Base-by-base conservation (phyloP, 2,888 invertebrate species). In the Papilio elwesi region DNA sequence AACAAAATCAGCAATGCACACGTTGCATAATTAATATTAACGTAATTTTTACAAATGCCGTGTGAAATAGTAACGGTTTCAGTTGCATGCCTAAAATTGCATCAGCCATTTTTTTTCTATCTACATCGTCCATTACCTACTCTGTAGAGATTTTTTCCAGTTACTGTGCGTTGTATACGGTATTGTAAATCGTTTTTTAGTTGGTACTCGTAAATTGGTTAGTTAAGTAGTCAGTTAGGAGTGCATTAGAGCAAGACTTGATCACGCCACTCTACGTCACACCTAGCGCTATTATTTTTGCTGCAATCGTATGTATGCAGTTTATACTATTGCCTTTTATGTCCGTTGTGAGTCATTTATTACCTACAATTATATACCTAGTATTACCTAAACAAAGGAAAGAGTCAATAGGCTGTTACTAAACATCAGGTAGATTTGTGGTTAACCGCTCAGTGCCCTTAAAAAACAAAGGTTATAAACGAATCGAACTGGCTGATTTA, bases 231-330 rank as follows among this genome's bases (percentile, higher is more conserved):
- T 26, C 26, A 76, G 70, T 77, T 64, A 76, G 76, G 77, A 76
- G 75, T 80, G 79, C 79, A 78, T 76, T 78, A 76, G 77, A 78
- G 79, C 77, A 73, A 71, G 77, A 74, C 79, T 43, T 43, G 43
- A 43, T 43, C 43, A 43, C 43, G 43, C 9, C 43, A 9, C 43
- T 43, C 43, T 43, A 43, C 43, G 7, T 43, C 43, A 47, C 47
- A 55, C 16, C 16, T 2, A 16, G 55, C 9, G n/a, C 9, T 55
- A 43, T 43, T 43, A 26, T 26, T 26, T 26, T 26, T 26, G 26
- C 26, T 26, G 26, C 26, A 26, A 26, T 26, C 26, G 26, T 26
- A 26, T 26, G 26, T 26, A 4, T 26, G 26, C 26, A 26, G 26
- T 26, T 26, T 26, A 26, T 26, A 26, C 26, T 26, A 2, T 43